Conservation (phyloP, 2,113 vertebrate species). For the Melospiza georgiana region DNA sequence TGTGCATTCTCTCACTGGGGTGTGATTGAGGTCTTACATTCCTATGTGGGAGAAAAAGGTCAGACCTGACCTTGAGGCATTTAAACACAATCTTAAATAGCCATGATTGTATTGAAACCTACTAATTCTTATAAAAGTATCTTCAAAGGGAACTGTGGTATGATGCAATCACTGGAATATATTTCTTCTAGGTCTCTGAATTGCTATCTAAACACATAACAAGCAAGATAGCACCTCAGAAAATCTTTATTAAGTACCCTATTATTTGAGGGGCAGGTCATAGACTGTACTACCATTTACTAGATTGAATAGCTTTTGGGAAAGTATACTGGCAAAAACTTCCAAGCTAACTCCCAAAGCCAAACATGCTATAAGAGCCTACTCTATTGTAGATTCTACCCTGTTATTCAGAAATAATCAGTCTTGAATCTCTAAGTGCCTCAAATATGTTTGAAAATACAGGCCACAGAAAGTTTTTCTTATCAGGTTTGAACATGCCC, state of each 20-base stretch:
- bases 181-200: neutral
- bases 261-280: neutral
- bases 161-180: neutral
- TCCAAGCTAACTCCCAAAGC: neutral
- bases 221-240: neutral
- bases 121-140: neutral
- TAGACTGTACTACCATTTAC: neutral
- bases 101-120: neutral
- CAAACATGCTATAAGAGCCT: neutral
- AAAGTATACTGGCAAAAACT: neutral
- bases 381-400: neutral
- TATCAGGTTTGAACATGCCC: neutral
- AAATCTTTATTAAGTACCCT: neutral
- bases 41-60: constrained; percentile 22
- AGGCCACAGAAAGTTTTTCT: neutral
- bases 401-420: neutral
- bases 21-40: constrained; percentile 46
- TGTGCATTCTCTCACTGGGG: neutral
- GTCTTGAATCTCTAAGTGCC: neutral
- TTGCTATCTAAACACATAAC: neutral
- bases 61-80: constrained; percentile 34
- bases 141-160: constrained; percentile 3
- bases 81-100: constrained; percentile 22
- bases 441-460: neutral
- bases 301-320: neutral